Conservation (phyloP, 2,888 invertebrate genomes). For the Eucera pruinosa region DNA sequence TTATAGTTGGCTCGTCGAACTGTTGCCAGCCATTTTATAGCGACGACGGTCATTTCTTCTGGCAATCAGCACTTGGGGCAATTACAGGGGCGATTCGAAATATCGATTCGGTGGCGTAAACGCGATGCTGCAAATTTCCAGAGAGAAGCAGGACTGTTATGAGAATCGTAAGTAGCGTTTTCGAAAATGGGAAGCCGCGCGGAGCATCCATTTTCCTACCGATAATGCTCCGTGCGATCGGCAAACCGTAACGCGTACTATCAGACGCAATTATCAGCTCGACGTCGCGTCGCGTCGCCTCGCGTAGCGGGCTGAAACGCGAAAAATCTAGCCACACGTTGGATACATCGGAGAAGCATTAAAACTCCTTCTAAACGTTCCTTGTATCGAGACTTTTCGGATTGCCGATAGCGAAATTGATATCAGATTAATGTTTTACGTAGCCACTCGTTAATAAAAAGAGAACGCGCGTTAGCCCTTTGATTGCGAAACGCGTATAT, state of each 20-base stretch:
- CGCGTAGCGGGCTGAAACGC: too few species aligned
- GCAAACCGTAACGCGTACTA: conserved; percentile 25
- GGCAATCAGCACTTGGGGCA: conserved; percentile 18
- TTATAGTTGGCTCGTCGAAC: not conserved
- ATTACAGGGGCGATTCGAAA: conserved; percentile 31
- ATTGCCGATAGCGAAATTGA: too few species aligned
- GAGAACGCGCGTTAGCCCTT: too few species aligned
- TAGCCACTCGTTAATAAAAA: too few species aligned
- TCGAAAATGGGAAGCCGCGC: conserved; percentile 37
- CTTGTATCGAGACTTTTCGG: too few species aligned
- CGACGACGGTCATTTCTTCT: conserved; percentile 14
- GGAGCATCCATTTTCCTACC: conserved; percentile 32
- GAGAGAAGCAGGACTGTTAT: conserved; percentile 21
- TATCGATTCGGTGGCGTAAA: conserved; percentile 29
- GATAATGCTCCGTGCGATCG: conserved; percentile 29
- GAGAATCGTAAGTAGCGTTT: conserved; percentile 32
- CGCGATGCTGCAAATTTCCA: conserved; percentile 21
- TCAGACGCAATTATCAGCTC: conserved; percentile 27
- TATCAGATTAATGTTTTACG: too few species aligned
- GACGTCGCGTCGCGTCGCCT: not conserved
- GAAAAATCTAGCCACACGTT: too few species aligned
- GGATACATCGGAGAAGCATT: too few species aligned
- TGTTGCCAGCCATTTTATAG: conserved; percentile 4
- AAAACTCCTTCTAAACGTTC: too few species aligned
- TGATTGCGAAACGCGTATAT: too few species aligned